Conservation (phyloP, 1,140 invertebrate genomes). For the Drosophila auraria region DNA sequence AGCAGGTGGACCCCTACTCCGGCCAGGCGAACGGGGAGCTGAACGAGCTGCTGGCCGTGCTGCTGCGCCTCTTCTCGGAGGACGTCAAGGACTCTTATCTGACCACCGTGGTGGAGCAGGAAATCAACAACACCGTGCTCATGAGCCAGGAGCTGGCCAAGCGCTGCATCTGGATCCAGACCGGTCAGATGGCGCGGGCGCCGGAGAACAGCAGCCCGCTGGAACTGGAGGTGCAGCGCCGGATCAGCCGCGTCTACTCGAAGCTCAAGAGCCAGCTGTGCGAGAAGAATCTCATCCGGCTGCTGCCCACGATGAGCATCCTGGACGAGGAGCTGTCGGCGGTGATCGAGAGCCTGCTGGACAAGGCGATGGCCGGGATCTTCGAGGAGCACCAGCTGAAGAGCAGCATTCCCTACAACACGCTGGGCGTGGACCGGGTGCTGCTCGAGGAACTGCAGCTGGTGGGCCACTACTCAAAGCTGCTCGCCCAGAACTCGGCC, state of each 20-base stretch:
- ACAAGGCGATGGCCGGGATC: conserved; percentile 86
- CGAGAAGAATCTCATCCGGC: conserved; percentile 88
- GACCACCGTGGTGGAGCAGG: conserved; percentile 92
- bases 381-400: conserved; percentile 86
- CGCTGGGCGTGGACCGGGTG: conserved; percentile 81
- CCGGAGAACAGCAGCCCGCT: conserved; percentile 85
- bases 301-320: conserved; percentile 88
- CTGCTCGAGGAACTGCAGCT: conserved; percentile 87
- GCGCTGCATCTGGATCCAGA: conserved; percentile 90
- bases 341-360: conserved; percentile 86
- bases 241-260: conserved; percentile 89
- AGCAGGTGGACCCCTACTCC: conserved; percentile 84
- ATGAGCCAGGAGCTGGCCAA: conserved; percentile 91
- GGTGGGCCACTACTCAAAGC: conserved; percentile 87
- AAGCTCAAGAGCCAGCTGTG: conserved; percentile 89
- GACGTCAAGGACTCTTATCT: conserved; percentile 92
- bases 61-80: conserved; percentile 89
- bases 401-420: conserved; percentile 80
- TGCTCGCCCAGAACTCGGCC: conserved; percentile 82
- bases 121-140: conserved; percentile 91
- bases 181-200: conserved; percentile 85
- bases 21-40: conserved; percentile 86
- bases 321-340: conserved; percentile 88
- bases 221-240: conserved; percentile 87
- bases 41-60: conserved; percentile 89